Percentiles rank a stretch among this genome's conserved stretches.
Conservation (phyloP, 2,797 vertebrate species). For the Acanthopagrus latus region DNA sequence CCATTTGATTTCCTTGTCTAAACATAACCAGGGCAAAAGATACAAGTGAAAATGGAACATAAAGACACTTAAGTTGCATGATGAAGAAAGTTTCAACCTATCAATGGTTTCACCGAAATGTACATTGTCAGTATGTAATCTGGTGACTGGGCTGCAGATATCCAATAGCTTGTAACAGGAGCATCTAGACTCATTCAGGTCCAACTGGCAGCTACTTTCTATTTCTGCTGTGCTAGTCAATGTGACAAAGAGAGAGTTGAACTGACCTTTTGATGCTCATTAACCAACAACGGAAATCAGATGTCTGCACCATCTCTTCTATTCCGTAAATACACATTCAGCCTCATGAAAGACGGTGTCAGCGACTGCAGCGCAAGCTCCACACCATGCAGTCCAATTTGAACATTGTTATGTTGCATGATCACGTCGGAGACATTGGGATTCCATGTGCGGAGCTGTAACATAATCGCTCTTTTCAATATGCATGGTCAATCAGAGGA, state of each 20-base stretch:
- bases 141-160: conserved; percentile 1
- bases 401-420: background rate
- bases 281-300: conserved; percentile 38
- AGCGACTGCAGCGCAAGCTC: background rate
- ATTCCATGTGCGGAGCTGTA: background rate
- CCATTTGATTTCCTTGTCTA: too few species aligned
- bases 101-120: too few species aligned
- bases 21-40: too few species aligned
- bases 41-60: too few species aligned
- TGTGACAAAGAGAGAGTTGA: conserved; percentile 32
- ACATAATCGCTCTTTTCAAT: background rate
- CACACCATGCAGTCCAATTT: background rate
- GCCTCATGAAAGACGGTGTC: background rate
- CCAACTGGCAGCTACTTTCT: conserved; percentile 24
- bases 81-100: too few species aligned
- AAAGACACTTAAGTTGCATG: too few species aligned
- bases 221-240: conserved; percentile 25
- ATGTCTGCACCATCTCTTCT: background rate
- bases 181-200: conserved; percentile 7
- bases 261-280: conserved; percentile 56
- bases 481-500: background rate
- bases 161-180: conserved; percentile 12
- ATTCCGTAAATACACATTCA: conserved; percentile 20
- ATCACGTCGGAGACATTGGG: background rate
- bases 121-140: too few species aligned